Evolutionary conservation across 2,888 invertebrate species (phyloP).

Genomic region (Cenopis cana): DNA sequence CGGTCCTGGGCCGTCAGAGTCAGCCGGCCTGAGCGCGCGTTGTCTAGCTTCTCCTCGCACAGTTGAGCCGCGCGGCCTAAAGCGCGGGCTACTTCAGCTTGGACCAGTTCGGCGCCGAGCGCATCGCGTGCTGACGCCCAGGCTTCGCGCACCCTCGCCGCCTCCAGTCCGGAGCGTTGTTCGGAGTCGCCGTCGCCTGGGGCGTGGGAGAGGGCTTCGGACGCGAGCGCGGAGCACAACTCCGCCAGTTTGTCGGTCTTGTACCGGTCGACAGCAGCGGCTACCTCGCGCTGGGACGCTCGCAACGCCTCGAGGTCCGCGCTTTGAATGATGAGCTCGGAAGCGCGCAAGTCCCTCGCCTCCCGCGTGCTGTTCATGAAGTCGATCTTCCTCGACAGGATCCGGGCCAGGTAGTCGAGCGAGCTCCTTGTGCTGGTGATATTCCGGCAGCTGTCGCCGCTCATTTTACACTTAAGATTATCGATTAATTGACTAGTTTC

Average conservation of each 20-base stretch:
- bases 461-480: slow-evolving; percentile 88
- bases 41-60: slow-evolving; percentile 86
- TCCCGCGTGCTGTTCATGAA: slow-evolving; percentile 65
- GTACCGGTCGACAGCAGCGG: slow-evolving; percentile 86
- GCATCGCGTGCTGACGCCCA: slow-evolving; percentile 91
- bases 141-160: slow-evolving; percentile 89
- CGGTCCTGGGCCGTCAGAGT: slow-evolving; percentile 88
- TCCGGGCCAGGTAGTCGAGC: slow-evolving; percentile 90
- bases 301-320: slow-evolving; percentile 82
- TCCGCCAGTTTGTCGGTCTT: slow-evolving; percentile 89
- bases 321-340: slow-evolving; percentile 73
- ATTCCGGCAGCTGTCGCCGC: slow-evolving; percentile 80
- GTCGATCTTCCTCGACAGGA: slow-evolving; percentile 89
- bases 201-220: slow-evolving; percentile 87
- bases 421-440: slow-evolving; percentile 72
- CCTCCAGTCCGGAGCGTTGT: slow-evolving; percentile 77
- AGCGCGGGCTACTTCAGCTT: slow-evolving; percentile 91
- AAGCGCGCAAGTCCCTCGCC: slow-evolving; percentile 60
- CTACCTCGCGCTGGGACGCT: slow-evolving; percentile 86
- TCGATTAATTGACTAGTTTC: slow-evolving; percentile 92
- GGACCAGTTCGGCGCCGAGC: slow-evolving; percentile 90
- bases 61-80: slow-evolving; percentile 88
- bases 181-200: slow-evolving; percentile 70
- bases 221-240: slow-evolving; percentile 88
- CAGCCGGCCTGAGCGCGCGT: slow-evolving; percentile 83